These are phyloP conservation scores for Lateolabrax maculatus DNA, from an alignment of 2,797 vertebrate species.

Conservation along the genomic window DNA sequence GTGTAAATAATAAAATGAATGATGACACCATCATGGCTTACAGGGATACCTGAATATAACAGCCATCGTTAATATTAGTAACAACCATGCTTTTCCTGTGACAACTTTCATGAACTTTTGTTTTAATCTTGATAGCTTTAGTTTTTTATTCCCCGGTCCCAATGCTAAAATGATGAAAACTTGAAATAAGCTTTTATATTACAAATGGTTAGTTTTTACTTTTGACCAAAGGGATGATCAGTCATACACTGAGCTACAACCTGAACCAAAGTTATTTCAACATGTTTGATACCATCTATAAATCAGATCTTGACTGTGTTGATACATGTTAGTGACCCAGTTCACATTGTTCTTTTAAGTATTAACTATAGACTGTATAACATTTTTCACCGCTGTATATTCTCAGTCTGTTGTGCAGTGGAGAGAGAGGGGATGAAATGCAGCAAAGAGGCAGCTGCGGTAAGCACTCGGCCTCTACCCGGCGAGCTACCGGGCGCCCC, in stretches of 20 bases:
- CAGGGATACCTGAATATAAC: background rate
- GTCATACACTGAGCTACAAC: background rate
- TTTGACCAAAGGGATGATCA: no score
- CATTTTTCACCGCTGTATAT: no score
- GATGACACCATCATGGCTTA: no score
- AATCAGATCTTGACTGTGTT: background rate
- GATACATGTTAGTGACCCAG: background rate
- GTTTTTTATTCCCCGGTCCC: no score
- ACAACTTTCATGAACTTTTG: background rate
- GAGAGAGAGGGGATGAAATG: no score
- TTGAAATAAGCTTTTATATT: background rate
- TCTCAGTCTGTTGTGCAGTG: no score
- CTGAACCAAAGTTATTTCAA: background rate
- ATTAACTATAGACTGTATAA: fast-evolving
- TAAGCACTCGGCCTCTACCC: no score
- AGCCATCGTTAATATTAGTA: background rate
- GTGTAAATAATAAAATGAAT: no score
- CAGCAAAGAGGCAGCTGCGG: no score
- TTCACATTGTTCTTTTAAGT: background rate
- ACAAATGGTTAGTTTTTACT: background rate
- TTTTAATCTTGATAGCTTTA: background rate
- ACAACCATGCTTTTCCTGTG: background rate
- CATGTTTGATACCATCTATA: background rate
- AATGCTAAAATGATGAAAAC: background rate
- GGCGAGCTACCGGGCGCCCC: no score